Conservation (phyloP, 2,888 invertebrate species). For the Mythimna pallens region DNA sequence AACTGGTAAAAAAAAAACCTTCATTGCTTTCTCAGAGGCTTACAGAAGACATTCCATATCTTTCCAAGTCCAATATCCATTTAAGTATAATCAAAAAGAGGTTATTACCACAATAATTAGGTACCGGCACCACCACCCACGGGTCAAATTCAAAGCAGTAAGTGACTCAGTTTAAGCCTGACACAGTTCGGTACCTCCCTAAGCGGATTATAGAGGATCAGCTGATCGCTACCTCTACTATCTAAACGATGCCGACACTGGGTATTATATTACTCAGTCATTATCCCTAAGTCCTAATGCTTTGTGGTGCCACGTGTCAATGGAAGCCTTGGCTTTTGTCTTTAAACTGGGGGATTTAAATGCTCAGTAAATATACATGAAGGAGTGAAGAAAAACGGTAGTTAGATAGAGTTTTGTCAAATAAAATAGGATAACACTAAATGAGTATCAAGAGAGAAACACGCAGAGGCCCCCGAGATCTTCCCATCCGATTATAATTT, state of each 20-base stretch:
- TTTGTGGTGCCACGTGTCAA: conserved; percentile 17
- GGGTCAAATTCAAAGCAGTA: conserved; percentile 26
- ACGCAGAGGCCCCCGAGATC: no score
- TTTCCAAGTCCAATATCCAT: not conserved
- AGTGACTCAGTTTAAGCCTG: conserved; percentile 40
- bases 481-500: no score
- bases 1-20: no score
- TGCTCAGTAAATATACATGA: no score
- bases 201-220: conserved; percentile 60
- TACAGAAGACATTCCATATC: no score
- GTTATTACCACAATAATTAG: not conserved
- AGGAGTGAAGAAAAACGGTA: no score
- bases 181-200: conserved; percentile 47
- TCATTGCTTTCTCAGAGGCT: no score
- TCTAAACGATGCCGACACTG: conserved; percentile 50
- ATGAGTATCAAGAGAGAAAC: no score
- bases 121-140: conserved; percentile 1
- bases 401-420: no score
- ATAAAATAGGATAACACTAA: no score
- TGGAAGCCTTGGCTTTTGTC: conserved; percentile 8
- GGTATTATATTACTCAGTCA: conserved; percentile 44
- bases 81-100: not conserved
- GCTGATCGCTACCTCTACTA: conserved; percentile 52
- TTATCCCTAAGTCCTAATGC: conserved; percentile 38
- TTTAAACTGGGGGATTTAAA: not conserved